Evolutionary conservation across 2,797 vertebrate species (phyloP), one percentile per base, ranked within the genome.

Genomic region (Poecilia wingei): DNA sequence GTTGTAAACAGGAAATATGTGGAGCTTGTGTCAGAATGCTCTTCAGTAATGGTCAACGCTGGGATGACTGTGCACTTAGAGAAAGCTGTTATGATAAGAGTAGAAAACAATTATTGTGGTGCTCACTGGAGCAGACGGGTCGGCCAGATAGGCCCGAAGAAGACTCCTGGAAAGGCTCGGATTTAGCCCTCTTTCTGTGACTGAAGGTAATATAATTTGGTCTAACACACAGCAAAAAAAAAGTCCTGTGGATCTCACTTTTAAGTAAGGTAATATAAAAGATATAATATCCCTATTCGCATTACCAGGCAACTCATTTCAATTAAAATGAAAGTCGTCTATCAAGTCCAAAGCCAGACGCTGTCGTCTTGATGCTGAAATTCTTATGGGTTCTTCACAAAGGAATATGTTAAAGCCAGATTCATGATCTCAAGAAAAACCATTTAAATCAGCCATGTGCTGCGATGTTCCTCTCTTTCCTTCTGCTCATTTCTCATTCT

Each of bases 41-140:
- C 78, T 71, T 79, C 81, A 68, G 68, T 81, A 75, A 70, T 81
- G 71, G 47, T 84, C 86, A 78, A 81, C 59, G 76, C 84, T 75
- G 49, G 75, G 77, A 87, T 88, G 82, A 88, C 77, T 78, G 76
- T 81, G 81, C 85, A 87, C 87, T 90, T 89, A 80, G 82, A 82
- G 75, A 79, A 78, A 75, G 78, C 84, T 83, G 75, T 80, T 82
- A 81, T 72, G 75, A 82, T 81, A 43, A 78, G 33, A 75, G 77
- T 76, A 77, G 77, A 85, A 84, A 85, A 84, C 53, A 80, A 69
- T 51, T 49, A 79, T n/a, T 57, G 72, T 75, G 72, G 33, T 77
- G 73, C 51, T 87, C 76, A 45, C 69, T 66, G 49, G 70, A 66
- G 76, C 74, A 76, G 28, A 82, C 75, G 59, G 43, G 31, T 6